phyloP scores from a whole-genome alignment of 2,888 invertebrate genomes.

The Archaeoteleia sp. region DNA sequence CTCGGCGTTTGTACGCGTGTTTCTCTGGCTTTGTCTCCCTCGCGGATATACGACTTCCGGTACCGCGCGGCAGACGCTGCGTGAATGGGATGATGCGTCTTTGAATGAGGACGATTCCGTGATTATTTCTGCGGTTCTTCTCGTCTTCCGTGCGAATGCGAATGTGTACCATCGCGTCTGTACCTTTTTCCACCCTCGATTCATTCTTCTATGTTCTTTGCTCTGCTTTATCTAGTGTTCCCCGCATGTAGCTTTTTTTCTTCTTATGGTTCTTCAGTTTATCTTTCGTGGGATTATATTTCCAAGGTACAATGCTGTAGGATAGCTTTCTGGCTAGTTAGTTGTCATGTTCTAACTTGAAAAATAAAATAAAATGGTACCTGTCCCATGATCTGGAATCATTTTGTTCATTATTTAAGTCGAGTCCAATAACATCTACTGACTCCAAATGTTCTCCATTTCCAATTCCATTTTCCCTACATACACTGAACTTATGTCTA shows the following conservation, averaged over 20 bases:
- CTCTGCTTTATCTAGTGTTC: background rate
- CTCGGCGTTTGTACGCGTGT: conserved; percentile 60
- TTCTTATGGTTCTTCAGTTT: conserved; percentile 34
- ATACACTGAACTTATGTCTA: no score
- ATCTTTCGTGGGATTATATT: conserved; percentile 19
- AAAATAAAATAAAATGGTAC: no score
- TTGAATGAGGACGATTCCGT: conserved; percentile 65
- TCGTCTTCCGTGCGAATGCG: conserved; percentile 53
- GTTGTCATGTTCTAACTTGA: no score
- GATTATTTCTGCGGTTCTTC: conserved; percentile 65
- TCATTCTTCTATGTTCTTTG: conserved; percentile 20
- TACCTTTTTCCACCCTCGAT: conserved; percentile 22
- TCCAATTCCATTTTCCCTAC: no score
- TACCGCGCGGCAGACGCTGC: conserved; percentile 65
- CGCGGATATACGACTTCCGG: conserved; percentile 74
- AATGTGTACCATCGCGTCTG: conserved; percentile 30
- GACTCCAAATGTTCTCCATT: no score
- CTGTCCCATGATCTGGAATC: no score
- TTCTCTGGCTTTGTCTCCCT: conserved; percentile 71
- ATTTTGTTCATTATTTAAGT: no score
- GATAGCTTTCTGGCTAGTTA: no score
- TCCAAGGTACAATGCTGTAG: conserved; percentile 1
- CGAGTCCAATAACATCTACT: no score
- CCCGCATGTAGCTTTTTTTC: conserved; percentile 20
- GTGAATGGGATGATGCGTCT: conserved; percentile 71